Evolutionary conservation across 2,113 vertebrate genomes (phyloP).

Genomic region (Panthera tigris): DNA sequence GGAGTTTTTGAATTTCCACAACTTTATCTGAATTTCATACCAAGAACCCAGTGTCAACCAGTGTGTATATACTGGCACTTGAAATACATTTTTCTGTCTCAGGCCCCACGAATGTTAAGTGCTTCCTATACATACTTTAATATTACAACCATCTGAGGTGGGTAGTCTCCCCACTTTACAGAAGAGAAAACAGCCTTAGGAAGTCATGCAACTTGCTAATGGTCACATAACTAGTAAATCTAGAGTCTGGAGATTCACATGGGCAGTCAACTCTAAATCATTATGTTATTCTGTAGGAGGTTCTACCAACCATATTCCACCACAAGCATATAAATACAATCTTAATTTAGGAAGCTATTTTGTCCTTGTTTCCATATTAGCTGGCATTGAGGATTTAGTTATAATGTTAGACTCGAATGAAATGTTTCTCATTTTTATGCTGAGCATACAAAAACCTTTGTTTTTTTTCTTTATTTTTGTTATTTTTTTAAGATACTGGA

Average conservation of each 20-base stretch:
- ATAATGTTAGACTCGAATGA: background rate
- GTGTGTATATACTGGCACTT: background rate
- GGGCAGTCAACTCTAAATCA: background rate
- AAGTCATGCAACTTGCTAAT: background rate
- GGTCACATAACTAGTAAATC: background rate
- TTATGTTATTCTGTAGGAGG: background rate
- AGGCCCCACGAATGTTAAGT: background rate
- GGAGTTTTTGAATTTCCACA: background rate
- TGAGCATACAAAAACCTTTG: background rate
- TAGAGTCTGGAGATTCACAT: background rate
- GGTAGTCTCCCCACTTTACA: background rate
- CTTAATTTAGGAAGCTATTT: background rate
- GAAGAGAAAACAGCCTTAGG: background rate
- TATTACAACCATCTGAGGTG: background rate
- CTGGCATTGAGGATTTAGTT: background rate
- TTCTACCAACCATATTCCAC: background rate
- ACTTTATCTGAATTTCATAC: background rate
- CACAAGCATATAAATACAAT: background rate
- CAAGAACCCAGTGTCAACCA: background rate
- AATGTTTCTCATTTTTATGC: slow-evolving; percentile 19
- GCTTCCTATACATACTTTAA: background rate
- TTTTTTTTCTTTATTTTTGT: background rate
- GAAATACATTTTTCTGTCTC: background rate
- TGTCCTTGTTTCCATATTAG: background rate
- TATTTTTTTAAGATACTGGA: background rate